Evolutionary conservation across 2,113 vertebrate species (phyloP).

Genomic region (Callithrix jacchus): DNA sequence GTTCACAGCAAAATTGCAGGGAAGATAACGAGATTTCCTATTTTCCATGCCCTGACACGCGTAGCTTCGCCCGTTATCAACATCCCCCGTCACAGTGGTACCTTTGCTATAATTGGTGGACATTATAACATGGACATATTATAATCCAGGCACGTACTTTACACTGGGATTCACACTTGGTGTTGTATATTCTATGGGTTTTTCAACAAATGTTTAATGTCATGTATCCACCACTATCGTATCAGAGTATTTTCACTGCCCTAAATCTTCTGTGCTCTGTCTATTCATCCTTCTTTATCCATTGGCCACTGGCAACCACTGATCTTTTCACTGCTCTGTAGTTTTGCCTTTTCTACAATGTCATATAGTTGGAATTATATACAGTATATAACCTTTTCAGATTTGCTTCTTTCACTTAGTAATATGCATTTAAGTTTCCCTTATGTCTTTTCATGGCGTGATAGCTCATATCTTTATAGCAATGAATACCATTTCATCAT

Average conservation of each 20-base stretch:
- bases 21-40: background rate
- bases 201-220: background rate
- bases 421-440: background rate
- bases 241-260: background rate
- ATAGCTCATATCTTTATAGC: background rate
- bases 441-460: background rate
- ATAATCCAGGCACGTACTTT: background rate
- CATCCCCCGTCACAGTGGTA: background rate
- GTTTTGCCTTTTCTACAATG: background rate
- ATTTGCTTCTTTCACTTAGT: background rate
- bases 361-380: background rate
- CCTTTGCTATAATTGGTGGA: background rate
- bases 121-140: background rate
- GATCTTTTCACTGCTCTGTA: background rate
- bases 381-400: background rate
- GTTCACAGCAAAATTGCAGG: background rate
- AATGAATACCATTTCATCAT: background rate
- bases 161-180: background rate
- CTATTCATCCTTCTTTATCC: background rate
- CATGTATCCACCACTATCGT: background rate
- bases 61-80: background rate
- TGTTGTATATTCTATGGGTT: background rate
- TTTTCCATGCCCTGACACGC: rapidly evolving
- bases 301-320: background rate
- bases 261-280: background rate